A percentile compares a stretch with the other conserved stretches of the same genome.
Conservation (phyloP, 2,113 vertebrate species). For the Recurvirostra avosetta region DNA sequence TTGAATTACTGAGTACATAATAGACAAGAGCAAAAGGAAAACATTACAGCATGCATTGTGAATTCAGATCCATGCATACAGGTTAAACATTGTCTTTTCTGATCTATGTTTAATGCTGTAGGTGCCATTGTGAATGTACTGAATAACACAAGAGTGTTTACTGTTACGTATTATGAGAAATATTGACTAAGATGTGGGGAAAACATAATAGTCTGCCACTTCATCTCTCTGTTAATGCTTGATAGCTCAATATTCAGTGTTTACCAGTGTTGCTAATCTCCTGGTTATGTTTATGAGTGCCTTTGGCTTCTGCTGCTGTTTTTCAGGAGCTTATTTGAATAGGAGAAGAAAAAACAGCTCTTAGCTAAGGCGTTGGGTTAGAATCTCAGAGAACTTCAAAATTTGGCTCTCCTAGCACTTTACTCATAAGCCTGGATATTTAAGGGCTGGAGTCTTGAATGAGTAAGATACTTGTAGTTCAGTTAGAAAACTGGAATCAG, state of each 20-base stretch:
- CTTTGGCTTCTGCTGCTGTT: background rate
- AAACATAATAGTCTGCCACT: background rate
- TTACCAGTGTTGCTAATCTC: slow-evolving; percentile 3
- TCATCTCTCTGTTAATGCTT: background rate
- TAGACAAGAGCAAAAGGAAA: background rate
- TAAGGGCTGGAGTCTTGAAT: background rate
- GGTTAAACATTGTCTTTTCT: background rate
- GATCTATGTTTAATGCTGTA: background rate
- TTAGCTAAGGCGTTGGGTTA: background rate
- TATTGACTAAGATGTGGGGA: background rate
- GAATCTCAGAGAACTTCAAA: background rate
- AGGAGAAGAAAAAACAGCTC: background rate
- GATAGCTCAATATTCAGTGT: background rate
- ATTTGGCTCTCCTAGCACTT: background rate
- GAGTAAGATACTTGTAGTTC: background rate
- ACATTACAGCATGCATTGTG: background rate
- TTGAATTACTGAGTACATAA: background rate
- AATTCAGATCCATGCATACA: background rate
- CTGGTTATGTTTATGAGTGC: background rate
- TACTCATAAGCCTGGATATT: background rate
- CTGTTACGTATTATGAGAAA: background rate
- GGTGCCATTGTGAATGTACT: background rate
- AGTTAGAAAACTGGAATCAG: background rate
- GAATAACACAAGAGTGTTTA: background rate
- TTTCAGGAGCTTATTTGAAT: background rate